Percentiles rank a stretch among this genome's conserved stretches.
Conservation (phyloP, 2,888 invertebrate genomes). For the Acutogordius australiensis region DNA sequence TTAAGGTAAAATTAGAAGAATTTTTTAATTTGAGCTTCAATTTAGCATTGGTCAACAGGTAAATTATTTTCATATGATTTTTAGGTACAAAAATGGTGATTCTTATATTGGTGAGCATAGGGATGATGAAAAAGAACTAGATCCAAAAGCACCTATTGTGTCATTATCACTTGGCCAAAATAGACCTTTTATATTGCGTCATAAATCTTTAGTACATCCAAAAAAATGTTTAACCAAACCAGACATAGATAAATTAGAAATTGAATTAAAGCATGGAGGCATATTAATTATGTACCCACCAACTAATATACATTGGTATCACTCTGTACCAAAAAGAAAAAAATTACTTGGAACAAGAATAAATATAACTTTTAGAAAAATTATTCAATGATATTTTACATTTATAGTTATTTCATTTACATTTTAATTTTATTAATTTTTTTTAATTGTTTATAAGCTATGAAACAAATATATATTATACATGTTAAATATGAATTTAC, state of each 20-base stretch:
- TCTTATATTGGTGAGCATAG: slow-evolving; percentile 42
- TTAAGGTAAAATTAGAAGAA: slow-evolving; percentile 29
- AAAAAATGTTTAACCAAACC: slow-evolving; percentile 27
- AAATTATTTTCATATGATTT: slow-evolving; percentile 10
- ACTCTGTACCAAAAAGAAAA: slow-evolving; percentile 35
- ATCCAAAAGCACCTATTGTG: slow-evolving; percentile 34
- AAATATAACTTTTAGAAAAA: slow-evolving; percentile 35
- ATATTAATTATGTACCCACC: slow-evolving; percentile 40
- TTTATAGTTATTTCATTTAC: no score
- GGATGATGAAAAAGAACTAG: slow-evolving; percentile 39
- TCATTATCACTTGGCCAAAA: slow-evolving; percentile 37
- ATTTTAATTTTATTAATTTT: no score
- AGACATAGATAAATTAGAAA: slow-evolving; percentile 21
- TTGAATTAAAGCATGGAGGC: slow-evolving; percentile 36
- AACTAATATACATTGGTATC: slow-evolving; percentile 40
- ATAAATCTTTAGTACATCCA: slow-evolving; percentile 23
- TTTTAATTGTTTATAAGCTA: no score
- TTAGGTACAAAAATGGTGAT: slow-evolving; percentile 36
- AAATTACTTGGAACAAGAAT: slow-evolving; percentile 29
- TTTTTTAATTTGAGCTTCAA: slow-evolving; percentile 33
- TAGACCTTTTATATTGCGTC: slow-evolving; percentile 36
- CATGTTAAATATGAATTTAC: no score
- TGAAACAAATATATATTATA: no score
- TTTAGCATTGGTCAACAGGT: slow-evolving; percentile 40
- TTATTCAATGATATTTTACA: no score